Percentiles rank a stretch among this genome's conserved stretches.
Conservation (phyloP, 2,113 vertebrate genomes). For the Gorsachius goisagi region DNA sequence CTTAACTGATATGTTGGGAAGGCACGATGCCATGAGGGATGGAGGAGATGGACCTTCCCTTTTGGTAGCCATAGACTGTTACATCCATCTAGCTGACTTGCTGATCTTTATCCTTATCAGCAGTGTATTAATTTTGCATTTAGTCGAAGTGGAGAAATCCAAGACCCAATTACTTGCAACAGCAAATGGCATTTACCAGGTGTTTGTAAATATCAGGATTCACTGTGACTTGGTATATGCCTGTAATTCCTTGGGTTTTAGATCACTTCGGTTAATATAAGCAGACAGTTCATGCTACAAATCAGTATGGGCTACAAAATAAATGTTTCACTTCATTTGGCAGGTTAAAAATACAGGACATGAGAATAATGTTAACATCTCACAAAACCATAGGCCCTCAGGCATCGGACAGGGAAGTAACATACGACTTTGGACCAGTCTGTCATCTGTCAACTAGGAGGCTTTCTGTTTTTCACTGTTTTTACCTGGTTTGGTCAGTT, state of each 20-base stretch:
- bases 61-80: not conserved
- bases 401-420: not conserved
- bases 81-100: not conserved
- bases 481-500: not conserved
- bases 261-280: not conserved
- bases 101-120: not conserved
- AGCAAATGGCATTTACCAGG: not conserved
- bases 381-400: accelerated
- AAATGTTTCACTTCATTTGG: not conserved
- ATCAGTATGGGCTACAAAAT: not conserved
- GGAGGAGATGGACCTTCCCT: not conserved
- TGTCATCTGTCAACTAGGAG: not conserved
- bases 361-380: not conserved
- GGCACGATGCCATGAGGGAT: accelerated
- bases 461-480: not conserved
- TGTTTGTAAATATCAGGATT: not conserved
- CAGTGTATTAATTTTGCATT: not conserved
- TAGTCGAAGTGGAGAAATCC: not conserved
- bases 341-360: not conserved
- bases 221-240: not conserved
- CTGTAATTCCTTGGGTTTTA: not conserved
- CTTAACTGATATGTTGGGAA: not conserved
- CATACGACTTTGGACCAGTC: not conserved
- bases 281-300: not conserved
- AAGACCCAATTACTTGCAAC: not conserved